These are phyloP conservation scores for Alsophila aescularia DNA, from an alignment of 2,888 invertebrate species.

Conservation along the genomic window DNA sequence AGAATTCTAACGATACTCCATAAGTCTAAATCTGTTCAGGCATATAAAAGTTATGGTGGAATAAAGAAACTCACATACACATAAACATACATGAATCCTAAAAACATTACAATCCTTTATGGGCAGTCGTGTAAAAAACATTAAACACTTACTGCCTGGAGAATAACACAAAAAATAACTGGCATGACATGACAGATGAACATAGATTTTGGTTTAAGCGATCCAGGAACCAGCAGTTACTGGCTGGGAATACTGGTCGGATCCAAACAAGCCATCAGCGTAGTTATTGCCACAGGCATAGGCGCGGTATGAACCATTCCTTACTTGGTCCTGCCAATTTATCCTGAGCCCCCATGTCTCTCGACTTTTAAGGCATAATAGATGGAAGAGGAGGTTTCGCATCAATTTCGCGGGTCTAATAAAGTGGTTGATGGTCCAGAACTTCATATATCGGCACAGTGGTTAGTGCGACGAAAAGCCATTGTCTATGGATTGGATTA, in stretches of 20 bases:
- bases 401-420: constrained; percentile 52
- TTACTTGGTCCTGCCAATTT: constrained; percentile 44
- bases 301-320: constrained; percentile 60
- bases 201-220: too few relatives aligned
- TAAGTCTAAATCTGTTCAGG: too few relatives aligned
- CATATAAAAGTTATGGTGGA: too few relatives aligned
- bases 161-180: too few relatives aligned
- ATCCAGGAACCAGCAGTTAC: neutral
- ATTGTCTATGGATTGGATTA: constrained; percentile 76
- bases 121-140: too few relatives aligned
- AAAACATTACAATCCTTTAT: too few relatives aligned
- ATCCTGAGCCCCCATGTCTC: constrained; percentile 37
- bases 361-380: constrained; percentile 29
- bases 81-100: too few relatives aligned
- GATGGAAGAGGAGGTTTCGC: constrained; percentile 33
- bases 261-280: constrained; percentile 10
- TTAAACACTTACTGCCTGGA: too few relatives aligned
- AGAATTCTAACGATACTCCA: too few relatives aligned
- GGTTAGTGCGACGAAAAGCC: constrained; percentile 80
- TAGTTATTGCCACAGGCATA: constrained; percentile 64
- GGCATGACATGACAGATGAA: too few relatives aligned
- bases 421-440: constrained; percentile 46
- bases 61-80: too few relatives aligned
- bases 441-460: constrained; percentile 78
- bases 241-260: constrained; percentile 7